Evolutionary conservation across 2,113 vertebrate genomes (phyloP), one percentile per base, ranked within the genome.

Genomic region (Stictonetta naevosa): DNA sequence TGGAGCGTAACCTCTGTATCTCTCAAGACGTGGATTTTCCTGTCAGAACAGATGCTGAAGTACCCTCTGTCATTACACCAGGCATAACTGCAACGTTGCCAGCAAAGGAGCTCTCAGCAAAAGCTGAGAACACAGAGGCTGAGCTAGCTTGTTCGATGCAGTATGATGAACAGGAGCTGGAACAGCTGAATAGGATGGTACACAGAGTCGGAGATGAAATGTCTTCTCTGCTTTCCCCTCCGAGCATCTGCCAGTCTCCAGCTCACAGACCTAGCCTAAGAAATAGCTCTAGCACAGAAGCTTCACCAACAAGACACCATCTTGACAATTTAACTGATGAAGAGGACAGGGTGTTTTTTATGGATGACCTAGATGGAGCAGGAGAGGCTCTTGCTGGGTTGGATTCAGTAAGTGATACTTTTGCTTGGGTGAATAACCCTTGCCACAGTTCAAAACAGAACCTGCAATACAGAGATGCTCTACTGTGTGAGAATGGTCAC

Each of bases 131-230:
- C 79, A 86, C 97, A 2, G 99, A 99, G 78, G 97, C 97, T 3
- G 99, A 99, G 77, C 98, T 99, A 94, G 99, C 99, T 72, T 99
- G 99, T 97, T 99, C 99, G 73, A 99, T 99, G 99, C 99, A 99
- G 97, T 99, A 99, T 6, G 99, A 99, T 18, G 99, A 99, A 73
- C 99, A 99, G 97, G 99, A 99, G 92, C 97, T 99, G 82, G 99
- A 99, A 94, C 99, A 99, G 97, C 98, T 99, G 90, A 99, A 98
- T 91, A 98, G 99, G 96, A 98, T 99, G 99, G 99, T 99, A 16
- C 98, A 99, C 93, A 98, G 98, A 58, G 99, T 99, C 0, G 99
- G 99, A 13, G 99, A 99, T 22, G 99, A 99, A 94, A 99, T 99
- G 99, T 99, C 99, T 20, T 99, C 98, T 34, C 98, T 99, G 92